These are phyloP conservation scores for Volucella zonaria DNA, from an alignment of 2,888 invertebrate species.

Conservation along the genomic window DNA sequence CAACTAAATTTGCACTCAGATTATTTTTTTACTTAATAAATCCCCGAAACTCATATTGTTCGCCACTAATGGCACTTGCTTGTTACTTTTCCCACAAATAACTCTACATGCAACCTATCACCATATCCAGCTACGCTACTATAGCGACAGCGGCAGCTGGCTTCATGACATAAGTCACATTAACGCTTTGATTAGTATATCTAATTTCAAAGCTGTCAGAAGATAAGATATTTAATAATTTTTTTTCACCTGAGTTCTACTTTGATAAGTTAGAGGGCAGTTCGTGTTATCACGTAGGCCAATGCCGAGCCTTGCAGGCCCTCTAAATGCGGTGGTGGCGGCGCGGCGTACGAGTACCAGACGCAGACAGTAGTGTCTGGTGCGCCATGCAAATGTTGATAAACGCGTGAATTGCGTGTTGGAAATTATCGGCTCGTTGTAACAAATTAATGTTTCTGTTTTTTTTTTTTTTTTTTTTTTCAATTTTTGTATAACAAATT, in stretches of 20 bases:
- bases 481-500: constrained; percentile 33
- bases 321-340: neutral
- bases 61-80: too few species aligned
- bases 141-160: neutral
- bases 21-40: too few species aligned
- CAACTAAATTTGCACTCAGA: too few species aligned
- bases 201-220: constrained; percentile 48
- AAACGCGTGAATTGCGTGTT: constrained; percentile 60
- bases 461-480: neutral
- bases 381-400: constrained; percentile 62
- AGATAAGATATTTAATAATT: constrained; percentile 35
- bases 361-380: constrained; percentile 37
- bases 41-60: too few species aligned
- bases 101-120: constrained; percentile 5
- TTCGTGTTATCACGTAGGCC: constrained; percentile 44
- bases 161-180: constrained; percentile 51
- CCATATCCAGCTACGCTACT: neutral
- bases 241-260: constrained; percentile 36
- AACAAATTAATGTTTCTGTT: constrained; percentile 25
- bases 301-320: neutral
- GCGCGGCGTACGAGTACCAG: neutral
- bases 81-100: neutral
- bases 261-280: constrained; percentile 34
- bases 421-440: constrained; percentile 43
- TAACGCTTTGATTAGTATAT: constrained; percentile 48